Evolutionary conservation across 1,140 invertebrate species (phyloP).

Genomic region (Halesus radiatus): DNA sequence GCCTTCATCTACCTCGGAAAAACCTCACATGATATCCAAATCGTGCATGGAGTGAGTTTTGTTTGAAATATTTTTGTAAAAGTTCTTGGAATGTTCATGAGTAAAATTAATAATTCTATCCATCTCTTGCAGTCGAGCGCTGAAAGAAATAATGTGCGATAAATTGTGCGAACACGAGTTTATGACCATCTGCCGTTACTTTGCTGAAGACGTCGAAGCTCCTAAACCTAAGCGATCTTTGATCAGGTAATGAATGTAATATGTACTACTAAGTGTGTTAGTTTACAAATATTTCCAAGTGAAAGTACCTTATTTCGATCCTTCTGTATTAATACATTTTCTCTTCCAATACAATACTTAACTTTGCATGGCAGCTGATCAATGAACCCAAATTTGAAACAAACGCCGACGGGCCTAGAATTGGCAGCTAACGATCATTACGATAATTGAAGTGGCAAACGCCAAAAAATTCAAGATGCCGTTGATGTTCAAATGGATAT

Average conservation of each 20-base stretch:
- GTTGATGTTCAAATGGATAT: neutral
- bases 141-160: slow-evolving; percentile 73
- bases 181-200: slow-evolving; percentile 78
- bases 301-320: no score
- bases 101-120: neutral
- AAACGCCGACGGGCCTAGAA: no score
- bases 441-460: no score
- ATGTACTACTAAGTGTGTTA: no score
- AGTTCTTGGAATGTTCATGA: no score
- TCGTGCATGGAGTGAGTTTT: slow-evolving; percentile 71
- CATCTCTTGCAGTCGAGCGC: slow-evolving; percentile 66
- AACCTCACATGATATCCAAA: slow-evolving; percentile 68
- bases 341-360: no score
- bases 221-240: slow-evolving; percentile 56
- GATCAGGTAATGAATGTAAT: slow-evolving; percentile 23
- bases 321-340: no score
- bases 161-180: slow-evolving; percentile 84
- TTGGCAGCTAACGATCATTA: no score
- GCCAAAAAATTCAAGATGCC: no score
- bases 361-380: no score
- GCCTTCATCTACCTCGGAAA: slow-evolving; percentile 64
- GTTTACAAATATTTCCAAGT: no score
- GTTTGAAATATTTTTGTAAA: neutral
- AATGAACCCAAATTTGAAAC: no score
- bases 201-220: slow-evolving; percentile 68